Evolutionary conservation across 2,888 invertebrate species (phyloP), one percentile per base, ranked within the genome.

Genomic region (Mesodorylaimus sp.): DNA sequence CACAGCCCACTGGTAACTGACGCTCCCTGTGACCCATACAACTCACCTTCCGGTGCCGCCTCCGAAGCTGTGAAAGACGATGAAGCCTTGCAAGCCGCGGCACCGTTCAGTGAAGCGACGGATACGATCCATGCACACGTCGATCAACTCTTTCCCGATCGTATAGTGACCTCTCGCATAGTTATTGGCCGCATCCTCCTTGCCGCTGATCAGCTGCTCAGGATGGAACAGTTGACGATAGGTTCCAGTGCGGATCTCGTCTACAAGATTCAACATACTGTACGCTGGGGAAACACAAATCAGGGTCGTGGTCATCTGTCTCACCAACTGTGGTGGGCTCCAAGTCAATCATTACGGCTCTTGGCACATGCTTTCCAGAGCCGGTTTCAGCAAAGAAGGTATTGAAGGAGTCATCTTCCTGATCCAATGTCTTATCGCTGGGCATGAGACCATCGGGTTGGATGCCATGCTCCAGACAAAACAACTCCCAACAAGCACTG

Each of bases 301-400:
- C n/a, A 13, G 13, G n/a, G 13, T 13, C 36, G n/a, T 36, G 13
- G 10, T 13, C 5, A 3, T n/a, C n/a, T 44, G n/a, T 61, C 75
- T 74, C 65, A 77, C 81, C 83, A 55, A 91, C 85, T 63, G 91
- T 91, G 57, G 89, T 89, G 54, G 91, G 91, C 70, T 91, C 91
- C 67, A 91, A 74, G 70, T 91, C 91, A 13, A 91, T 86, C 63
- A 89, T 88, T 52, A 89, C 85, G 39, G 83, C 87, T 60, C 89
- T 76, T 46, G 89, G 89, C 16, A 91, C 89, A 67, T 91, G 89
- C 67, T 91, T 91, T 65, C 91, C 91, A 39, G 87, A 82, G 50
- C 86, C 86, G 52, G 89, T 91, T 72, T 91, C 89, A 55, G 68
- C 68, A 64, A 74, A 74, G 63, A 73, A 74, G 25, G 73, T 91